Percentiles rank a stretch among this genome's conserved stretches.
Evolutionary conservation across 2,797 vertebrate genomes (phyloP).

Genomic region (Dryobates pubescens): DNA sequence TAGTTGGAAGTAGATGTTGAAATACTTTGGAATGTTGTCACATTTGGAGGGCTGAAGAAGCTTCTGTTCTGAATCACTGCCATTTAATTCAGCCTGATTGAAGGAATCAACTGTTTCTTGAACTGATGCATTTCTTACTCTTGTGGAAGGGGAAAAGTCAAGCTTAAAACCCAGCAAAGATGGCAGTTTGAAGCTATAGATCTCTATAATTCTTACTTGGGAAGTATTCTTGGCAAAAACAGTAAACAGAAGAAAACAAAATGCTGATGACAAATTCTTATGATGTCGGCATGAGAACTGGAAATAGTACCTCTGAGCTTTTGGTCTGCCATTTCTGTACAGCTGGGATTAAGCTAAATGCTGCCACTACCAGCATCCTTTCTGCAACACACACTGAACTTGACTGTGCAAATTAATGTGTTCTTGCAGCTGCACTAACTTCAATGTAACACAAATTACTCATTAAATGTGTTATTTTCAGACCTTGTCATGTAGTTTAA

Average conservation of each 20-base stretch:
- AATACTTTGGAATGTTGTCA: background rate
- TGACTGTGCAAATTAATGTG: background rate
- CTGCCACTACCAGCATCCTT: background rate
- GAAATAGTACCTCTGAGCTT: background rate
- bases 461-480: background rate
- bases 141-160: background rate
- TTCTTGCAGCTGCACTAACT: background rate
- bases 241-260: background rate
- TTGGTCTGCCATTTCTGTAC: background rate
- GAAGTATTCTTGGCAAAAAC: background rate
- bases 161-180: background rate
- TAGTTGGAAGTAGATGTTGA: background rate
- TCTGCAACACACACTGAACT: background rate
- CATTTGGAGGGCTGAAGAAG: background rate
- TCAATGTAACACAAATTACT: background rate
- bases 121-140: background rate
- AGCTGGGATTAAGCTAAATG: background rate
- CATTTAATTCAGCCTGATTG: background rate
- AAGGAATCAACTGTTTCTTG: background rate
- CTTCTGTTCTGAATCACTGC: background rate
- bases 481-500: background rate
- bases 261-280: background rate
- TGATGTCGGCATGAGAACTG: background rate
- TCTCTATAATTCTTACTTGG: background rate
- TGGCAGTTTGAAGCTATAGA: background rate